Evolutionary conservation across 2,888 invertebrate species (phyloP), one percentile per base, ranked within the genome.

Genomic region (Chironomus tentans): DNA sequence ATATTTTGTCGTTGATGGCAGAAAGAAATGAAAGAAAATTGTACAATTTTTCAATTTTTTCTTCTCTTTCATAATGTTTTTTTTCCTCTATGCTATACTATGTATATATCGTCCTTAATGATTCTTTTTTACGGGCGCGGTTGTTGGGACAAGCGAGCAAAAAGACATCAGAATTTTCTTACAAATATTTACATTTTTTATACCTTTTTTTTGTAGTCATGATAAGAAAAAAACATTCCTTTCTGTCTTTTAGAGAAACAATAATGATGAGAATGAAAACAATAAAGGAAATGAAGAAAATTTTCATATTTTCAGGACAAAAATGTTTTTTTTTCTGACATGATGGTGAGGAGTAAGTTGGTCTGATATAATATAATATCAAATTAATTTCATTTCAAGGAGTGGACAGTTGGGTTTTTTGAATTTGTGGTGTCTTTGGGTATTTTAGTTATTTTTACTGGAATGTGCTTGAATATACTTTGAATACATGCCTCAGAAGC

Each of bases 101-200:
- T 38, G 38, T 38, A 2, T 38, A 38, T 38, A 56, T 18, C 3
- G 65, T 65, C 46, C 13, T 22, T 28, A 38, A 68, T 68, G 68
- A 68, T 68, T 68, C 56, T 56, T 18, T 56, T 50, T 50, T 15
- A 24, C n/a, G 46, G 68, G 68, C 18, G 68, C 68, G 68, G 68
- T 38, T 13, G 18, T 18, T n/a, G 12, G 56, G 18, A 56, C 56
- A 15, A 56, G n/a, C 56, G 56, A 65, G 65, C 65, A 65, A 10
- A 22, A 65, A 21, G 24, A 65, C 38, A 38, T 38, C 38, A 38
- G 13, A 56, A 61, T 28, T 72, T 62, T 28, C 38, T 61, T 61
- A 62, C 72, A 72, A 72, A 72, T 72, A 72, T 72, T 72, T 72
- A 72, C 65, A 24, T 65, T 65, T 65, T 65, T 24, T 65, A 10